phyloP scores from a whole-genome alignment of 2,888 invertebrate genomes.

The Polylopha cassiicola region DNA sequence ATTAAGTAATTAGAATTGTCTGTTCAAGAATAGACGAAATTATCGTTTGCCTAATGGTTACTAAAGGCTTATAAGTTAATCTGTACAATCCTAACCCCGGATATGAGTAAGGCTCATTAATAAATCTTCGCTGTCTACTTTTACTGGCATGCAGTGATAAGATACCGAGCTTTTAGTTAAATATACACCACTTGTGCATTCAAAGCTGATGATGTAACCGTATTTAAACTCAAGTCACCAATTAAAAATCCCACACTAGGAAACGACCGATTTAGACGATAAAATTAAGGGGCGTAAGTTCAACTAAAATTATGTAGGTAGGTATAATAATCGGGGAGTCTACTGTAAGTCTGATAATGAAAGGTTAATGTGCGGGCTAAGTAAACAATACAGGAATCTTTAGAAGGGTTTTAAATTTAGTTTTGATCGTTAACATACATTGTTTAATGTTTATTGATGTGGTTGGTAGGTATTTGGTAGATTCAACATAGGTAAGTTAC shows the following conservation, averaged over 20 bases:
- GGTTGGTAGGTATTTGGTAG: no score
- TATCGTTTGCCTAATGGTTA: constrained; percentile 3
- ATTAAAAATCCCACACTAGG: constrained; percentile 12
- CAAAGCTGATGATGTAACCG: constrained; percentile 11
- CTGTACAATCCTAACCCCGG: constrained; percentile 11
- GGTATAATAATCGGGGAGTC: constrained; percentile 5
- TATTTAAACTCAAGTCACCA: constrained; percentile 11
- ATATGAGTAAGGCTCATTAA: constrained; percentile 13
- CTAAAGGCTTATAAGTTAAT: constrained; percentile 12
- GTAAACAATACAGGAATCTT: not conserved
- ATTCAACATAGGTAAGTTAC: not conserved
- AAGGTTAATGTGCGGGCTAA: constrained; percentile 3
- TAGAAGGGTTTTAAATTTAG: constrained; percentile 1
- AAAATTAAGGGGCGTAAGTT: constrained; percentile 18
- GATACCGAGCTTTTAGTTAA: constrained; percentile 16
- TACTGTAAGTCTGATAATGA: constrained; percentile 19
- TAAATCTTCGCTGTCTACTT: constrained; percentile 20
- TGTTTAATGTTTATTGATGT: no score
- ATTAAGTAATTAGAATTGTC: no score
- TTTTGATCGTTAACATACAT: no score
- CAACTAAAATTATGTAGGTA: constrained; percentile 8
- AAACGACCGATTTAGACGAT: constrained; percentile 15
- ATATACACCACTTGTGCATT: constrained; percentile 3
- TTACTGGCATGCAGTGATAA: constrained; percentile 20
- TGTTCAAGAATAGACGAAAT: no score